These are phyloP conservation scores for Clitarchus hookeri DNA, from an alignment of 2,888 invertebrate species.

Conservation along the genomic window DNA sequence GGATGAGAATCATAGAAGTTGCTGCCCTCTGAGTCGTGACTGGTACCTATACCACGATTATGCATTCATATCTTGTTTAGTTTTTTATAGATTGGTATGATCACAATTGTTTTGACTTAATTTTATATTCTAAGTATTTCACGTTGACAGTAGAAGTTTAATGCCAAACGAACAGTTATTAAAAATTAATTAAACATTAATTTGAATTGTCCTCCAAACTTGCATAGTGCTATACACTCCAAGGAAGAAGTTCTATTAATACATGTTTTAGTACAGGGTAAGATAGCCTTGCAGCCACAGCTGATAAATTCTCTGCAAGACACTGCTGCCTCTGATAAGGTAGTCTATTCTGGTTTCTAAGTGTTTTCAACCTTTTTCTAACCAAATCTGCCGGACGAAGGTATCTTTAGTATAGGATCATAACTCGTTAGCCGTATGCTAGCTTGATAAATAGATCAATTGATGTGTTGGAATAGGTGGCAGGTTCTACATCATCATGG, in stretches of 20 bases:
- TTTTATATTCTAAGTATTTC: too few relatives aligned
- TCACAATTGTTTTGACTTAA: too few relatives aligned
- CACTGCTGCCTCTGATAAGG: conserved; percentile 10
- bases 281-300: neutral
- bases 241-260: conserved; percentile 3
- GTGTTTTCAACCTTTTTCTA: neutral
- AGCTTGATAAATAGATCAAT: conserved; percentile 2
- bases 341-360: neutral
- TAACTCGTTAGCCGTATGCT: neutral
- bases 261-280: neutral
- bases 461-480: neutral
- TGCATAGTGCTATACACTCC: neutral
- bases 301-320: conserved; percentile 19
- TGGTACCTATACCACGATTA: too few relatives aligned
- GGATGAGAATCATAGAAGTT: too few relatives aligned
- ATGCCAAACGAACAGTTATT: too few relatives aligned
- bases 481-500: neutral
- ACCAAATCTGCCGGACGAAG: neutral
- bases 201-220: neutral
- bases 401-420: neutral
- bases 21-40: too few relatives aligned
- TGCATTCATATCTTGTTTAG: too few relatives aligned
- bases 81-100: too few relatives aligned
- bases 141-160: too few relatives aligned
- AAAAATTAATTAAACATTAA: neutral